phyloP scores from a whole-genome alignment of 2,888 invertebrate species.

The Caradrina clavipalpis region DNA sequence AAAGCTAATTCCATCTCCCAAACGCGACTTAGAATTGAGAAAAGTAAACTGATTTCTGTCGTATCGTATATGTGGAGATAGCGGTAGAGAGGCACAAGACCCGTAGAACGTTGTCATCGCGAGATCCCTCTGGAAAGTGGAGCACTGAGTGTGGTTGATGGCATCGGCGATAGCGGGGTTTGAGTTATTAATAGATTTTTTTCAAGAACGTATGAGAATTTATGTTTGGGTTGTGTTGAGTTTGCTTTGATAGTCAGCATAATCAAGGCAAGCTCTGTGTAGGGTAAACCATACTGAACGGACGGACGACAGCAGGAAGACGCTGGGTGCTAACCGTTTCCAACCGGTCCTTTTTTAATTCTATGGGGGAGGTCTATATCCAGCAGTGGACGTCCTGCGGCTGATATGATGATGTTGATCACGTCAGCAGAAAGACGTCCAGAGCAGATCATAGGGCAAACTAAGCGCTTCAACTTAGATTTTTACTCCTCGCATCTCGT shows the following conservation, averaged over 20 bases:
- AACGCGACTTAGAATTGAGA: conserved; percentile 47
- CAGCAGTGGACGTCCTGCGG: too few relatives aligned
- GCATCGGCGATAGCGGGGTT: conserved; percentile 3
- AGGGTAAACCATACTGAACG: too few relatives aligned
- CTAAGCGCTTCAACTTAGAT: too few relatives aligned
- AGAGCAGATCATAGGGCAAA: background rate
- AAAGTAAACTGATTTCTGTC: conserved; percentile 64
- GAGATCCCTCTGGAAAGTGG: conserved; percentile 68
- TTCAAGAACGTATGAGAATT: background rate
- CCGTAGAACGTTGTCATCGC: conserved; percentile 69
- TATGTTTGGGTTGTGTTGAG: background rate
- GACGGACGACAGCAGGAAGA: too few relatives aligned
- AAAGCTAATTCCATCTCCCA: conserved; percentile 52
- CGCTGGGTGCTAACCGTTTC: too few relatives aligned
- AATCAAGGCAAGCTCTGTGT: too few relatives aligned
- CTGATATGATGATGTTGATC: too few relatives aligned
- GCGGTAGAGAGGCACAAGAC: conserved; percentile 63
- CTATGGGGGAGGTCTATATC: too few relatives aligned
- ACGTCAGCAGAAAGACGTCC: background rate
- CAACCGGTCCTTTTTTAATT: too few relatives aligned
- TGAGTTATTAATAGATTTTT: background rate
- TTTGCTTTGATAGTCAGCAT: background rate
- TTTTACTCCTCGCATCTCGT: too few relatives aligned
- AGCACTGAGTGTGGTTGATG: conserved; percentile 52
- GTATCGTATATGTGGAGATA: conserved; percentile 59